Percentiles rank a stretch among this genome's conserved stretches.
Evolutionary conservation across 2,888 invertebrate species (phyloP).

Genomic region (Dysmachus trigonus): DNA sequence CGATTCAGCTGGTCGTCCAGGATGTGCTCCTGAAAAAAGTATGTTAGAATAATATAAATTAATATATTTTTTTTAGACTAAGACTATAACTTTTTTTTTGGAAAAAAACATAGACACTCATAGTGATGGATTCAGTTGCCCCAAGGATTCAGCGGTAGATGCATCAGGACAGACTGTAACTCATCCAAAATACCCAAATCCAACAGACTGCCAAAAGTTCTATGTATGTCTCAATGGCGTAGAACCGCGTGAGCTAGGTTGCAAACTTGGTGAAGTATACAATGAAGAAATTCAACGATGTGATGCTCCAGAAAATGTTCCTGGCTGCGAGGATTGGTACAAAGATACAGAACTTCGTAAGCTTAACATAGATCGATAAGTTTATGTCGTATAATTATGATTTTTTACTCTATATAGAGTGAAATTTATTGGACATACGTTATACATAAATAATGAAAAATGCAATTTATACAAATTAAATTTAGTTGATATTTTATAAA

Average conservation of each 20-base stretch:
- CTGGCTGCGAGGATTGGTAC: conserved; percentile 93
- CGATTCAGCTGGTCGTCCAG: conserved; percentile 78
- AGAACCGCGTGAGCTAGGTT: conserved; percentile 88
- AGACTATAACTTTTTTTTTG: neutral
- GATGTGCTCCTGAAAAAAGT: conserved; percentile 71
- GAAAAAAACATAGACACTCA: conserved; percentile 71
- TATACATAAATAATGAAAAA: neutral
- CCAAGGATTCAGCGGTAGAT: conserved; percentile 74
- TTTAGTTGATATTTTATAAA: neutral
- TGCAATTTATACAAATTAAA: no score
- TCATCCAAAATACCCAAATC: conserved; percentile 87
- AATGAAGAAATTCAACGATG: conserved; percentile 85
- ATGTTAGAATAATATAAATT: no score
- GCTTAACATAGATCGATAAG: no score
- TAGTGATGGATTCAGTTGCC: conserved; percentile 87
- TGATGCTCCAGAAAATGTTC: conserved; percentile 89
- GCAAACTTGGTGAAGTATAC: conserved; percentile 89
- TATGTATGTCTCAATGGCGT: conserved; percentile 88
- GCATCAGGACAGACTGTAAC: conserved; percentile 76
- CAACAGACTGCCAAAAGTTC: conserved; percentile 89
- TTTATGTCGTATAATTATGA: no score
- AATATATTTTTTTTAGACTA: neutral
- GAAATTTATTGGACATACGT: no score
- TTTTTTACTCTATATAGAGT: no score
- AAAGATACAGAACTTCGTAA: no score